Evolutionary conservation across 1,140 invertebrate species (phyloP), one percentile per base, ranked within the genome.

Genomic region (Mylabris phalerata): DNA sequence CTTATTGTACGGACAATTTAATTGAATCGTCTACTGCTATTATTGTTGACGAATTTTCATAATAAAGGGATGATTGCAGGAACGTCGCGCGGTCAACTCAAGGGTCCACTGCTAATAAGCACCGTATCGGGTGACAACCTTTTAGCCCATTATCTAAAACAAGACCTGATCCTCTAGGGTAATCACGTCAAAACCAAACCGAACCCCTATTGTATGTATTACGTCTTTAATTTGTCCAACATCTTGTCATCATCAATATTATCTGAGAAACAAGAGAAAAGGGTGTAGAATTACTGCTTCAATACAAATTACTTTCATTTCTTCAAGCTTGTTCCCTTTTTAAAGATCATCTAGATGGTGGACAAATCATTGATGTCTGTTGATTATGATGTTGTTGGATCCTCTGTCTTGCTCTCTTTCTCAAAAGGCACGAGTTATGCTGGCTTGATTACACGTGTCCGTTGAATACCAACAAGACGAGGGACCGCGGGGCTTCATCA

Each of bases 401-500:
- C 42, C 19, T 19, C 32, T 42, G 39, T 7, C 39, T 7, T 6
- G 10, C 39, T 10, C 39, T 40, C 10, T 40, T 27, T 57, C 61
- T 63, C 57, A 63, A 59, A 61, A 60, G 57, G 57, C 62, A 60
- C 50, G 52, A 64, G 60, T 66, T 66, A 63, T 64, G 46, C 55
- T 32, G 50, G 62, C 65, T 61, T 67, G 64, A 67, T 67, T 67
- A 66, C 66, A 61, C 62, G 55, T 66, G 62, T 62, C 64, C 60
- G 66, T 60, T 67, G 66, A 67, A 67, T 67, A 64, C 64, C 62
- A 67, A 67, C 61, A 65, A 67, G 64, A 61, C 56, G 55, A 65
- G 63, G 63, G 63, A 63, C 48, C 54, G 50, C 51, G 47, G 55
- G 52, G 55, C 50, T 51, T 65, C 61, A 60, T 65, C 58, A 58